These are phyloP conservation scores for Gorsachius goisagi DNA, from an alignment of 2,113 vertebrate genomes.

Conservation along the genomic window DNA sequence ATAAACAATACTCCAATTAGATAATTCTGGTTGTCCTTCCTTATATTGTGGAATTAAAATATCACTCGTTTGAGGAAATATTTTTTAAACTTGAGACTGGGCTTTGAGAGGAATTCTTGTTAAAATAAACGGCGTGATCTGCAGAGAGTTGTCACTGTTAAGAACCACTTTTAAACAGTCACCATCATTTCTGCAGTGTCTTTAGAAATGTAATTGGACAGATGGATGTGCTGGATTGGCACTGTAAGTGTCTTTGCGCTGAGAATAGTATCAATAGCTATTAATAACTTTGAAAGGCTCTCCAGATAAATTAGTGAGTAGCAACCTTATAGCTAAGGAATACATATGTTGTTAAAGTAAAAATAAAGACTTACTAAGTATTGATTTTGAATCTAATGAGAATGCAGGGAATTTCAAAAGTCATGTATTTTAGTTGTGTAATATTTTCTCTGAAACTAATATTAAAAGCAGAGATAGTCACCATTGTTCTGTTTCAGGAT, in stretches of 20 bases:
- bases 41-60: background rate
- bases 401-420: background rate
- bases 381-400: background rate
- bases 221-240: slow-evolving; percentile 67
- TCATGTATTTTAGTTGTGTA: background rate
- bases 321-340: slow-evolving; percentile 3
- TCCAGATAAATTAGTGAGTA: slow-evolving; percentile 59
- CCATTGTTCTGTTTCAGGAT: background rate
- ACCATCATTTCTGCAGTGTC: slow-evolving; percentile 22
- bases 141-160: background rate
- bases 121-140: background rate
- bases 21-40: background rate
- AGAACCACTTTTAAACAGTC: background rate
- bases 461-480: background rate
- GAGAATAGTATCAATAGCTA: slow-evolving; percentile 71
- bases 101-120: background rate
- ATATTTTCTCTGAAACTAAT: background rate
- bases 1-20: background rate
- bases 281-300: slow-evolving; percentile 67
- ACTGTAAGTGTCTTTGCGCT: slow-evolving; percentile 68
- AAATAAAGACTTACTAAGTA: background rate
- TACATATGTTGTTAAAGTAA: background rate
- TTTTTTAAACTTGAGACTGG: background rate
- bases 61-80: background rate
- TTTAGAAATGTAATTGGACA: slow-evolving; percentile 56